Percentiles rank a stretch among this genome's conserved stretches.
phyloP scores from a whole-genome alignment of 2,797 vertebrate species.

The Amblyopsis hoosieri region DNA sequence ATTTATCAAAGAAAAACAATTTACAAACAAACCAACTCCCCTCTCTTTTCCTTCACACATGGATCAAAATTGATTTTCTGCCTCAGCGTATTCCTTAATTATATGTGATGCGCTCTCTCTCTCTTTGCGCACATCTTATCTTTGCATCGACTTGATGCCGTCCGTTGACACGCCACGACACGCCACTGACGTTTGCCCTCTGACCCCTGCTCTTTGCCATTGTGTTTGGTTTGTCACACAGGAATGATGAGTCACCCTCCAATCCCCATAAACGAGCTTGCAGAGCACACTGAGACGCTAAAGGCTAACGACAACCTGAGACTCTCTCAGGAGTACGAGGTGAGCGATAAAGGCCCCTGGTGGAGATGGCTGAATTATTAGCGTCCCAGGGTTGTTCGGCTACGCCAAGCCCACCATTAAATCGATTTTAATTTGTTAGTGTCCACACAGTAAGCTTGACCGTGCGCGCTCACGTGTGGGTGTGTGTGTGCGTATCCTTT shows the following conservation, averaged over 20 bases:
- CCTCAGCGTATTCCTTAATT: slow-evolving; percentile 54
- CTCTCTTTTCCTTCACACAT: slow-evolving; percentile 60
- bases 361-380: slow-evolving; percentile 27
- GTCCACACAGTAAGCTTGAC: not conserved
- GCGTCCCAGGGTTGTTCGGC: not conserved
- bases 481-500: not conserved
- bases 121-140: slow-evolving; percentile 35
- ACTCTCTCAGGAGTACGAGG: slow-evolving; percentile 99
- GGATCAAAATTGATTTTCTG: slow-evolving; percentile 74
- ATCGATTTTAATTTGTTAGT: slow-evolving; percentile 4
- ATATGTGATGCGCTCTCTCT: slow-evolving; percentile 50
- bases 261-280: slow-evolving; percentile 91
- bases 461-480: no score
- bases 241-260: slow-evolving; percentile 98
- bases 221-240: slow-evolving; percentile 49
- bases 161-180: slow-evolving; percentile 33
- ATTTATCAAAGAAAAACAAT: slow-evolving; percentile 75
- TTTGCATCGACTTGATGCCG: slow-evolving; percentile 46
- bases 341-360: slow-evolving; percentile 61
- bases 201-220: slow-evolving; percentile 30
- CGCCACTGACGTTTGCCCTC: slow-evolving; percentile 31
- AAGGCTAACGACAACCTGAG: slow-evolving; percentile 98
- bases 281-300: slow-evolving; percentile 95
- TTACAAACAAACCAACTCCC: slow-evolving; percentile 63
- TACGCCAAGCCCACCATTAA: slow-evolving; percentile 29